Evolutionary conservation across 2,113 vertebrate genomes (phyloP), one percentile per base, ranked within the genome.

Genomic region (Trogon surrucura): DNA sequence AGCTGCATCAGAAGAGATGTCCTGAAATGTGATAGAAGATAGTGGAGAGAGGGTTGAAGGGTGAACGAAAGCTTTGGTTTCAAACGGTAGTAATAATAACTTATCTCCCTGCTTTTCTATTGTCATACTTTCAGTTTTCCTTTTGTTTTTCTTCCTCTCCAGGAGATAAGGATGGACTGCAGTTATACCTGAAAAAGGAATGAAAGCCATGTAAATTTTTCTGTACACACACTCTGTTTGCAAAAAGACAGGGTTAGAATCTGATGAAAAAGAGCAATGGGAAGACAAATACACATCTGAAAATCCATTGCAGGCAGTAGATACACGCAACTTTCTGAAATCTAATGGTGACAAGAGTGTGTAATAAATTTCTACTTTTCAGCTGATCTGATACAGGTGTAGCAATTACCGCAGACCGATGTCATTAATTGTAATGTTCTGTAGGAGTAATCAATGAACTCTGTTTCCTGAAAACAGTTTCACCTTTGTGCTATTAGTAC

Each of bases 41-140:
- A 94, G 85, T 54, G 61, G 70, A 61, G 61, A 88, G 53, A 80
- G 83, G 41, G 90, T 83, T 94, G 86, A 93, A 86, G 84, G 74
- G 92, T 92, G 91, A 93, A 95, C 80, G 85, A 95, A 93, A 95
- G 86, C 91, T 95, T 93, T 94, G 94, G 89, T 94, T 93, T 96
- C 83, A 64, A 89, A 95, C 94, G 74, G 84, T 87, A 91, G 92
- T 94, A 96, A 95, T 92, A 91, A 93, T 91, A 94, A 89, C 85
- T 92, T 74, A 65, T 78, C 53, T 69, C 29, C 23, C 20, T 67
- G 38, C 48, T 79, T 83, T 88, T 75, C 69, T 77, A 9, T 60
- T 65, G 74, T 23, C 5, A 5, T 80, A 38, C 50, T 91, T 90
- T 88, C 30, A 48, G 66, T 86, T 83, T 91, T 64, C 19, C 47